These are phyloP conservation scores for Lasioglossum oenotherae DNA, from an alignment of 2,888 invertebrate genomes.

Conservation along the genomic window DNA sequence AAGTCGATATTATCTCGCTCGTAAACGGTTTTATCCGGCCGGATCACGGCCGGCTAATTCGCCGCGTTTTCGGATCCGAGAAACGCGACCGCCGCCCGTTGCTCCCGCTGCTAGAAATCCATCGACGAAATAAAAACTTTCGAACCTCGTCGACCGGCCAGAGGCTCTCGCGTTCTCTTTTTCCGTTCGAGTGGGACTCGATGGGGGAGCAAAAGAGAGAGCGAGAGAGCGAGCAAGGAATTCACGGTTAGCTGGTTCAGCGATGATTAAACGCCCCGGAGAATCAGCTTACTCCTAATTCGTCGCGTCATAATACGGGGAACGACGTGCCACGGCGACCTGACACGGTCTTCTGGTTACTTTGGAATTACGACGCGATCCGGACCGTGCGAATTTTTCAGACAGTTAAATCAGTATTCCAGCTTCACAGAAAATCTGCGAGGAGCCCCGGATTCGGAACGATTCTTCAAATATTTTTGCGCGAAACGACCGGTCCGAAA, in stretches of 20 bases:
- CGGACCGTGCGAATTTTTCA: neutral
- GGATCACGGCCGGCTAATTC: slow-evolving; percentile 13
- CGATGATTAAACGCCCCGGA: slow-evolving; percentile 53
- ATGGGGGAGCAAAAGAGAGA: neutral
- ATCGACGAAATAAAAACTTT: neutral
- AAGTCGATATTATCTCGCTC: slow-evolving; percentile 19
- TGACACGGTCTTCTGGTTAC: slow-evolving; percentile 10
- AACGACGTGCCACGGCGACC: slow-evolving; percentile 33
- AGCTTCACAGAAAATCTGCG: neutral
- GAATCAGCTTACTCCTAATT: slow-evolving; percentile 57
- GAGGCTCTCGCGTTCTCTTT: neutral
- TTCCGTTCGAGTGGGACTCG: neutral
- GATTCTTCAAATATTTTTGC: neutral
- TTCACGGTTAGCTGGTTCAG: slow-evolving; percentile 51
- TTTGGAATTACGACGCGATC: neutral
- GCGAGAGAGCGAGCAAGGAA: neutral
- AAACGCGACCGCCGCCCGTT: neutral
- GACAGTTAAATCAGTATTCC: neutral
- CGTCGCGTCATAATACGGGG: slow-evolving; percentile 44
- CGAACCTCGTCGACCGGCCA: neutral
- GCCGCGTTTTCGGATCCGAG: neutral
- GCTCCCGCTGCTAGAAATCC: neutral
- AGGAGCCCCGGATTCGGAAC: neutral
- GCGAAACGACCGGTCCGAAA: neutral
- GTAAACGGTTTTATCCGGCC: slow-evolving; percentile 13